A percentile compares a stretch with the other conserved stretches of the same genome.
These are phyloP conservation scores for Prietella phreatophila DNA, from an alignment of 2,113 vertebrate species.

Conservation along the genomic window DNA sequence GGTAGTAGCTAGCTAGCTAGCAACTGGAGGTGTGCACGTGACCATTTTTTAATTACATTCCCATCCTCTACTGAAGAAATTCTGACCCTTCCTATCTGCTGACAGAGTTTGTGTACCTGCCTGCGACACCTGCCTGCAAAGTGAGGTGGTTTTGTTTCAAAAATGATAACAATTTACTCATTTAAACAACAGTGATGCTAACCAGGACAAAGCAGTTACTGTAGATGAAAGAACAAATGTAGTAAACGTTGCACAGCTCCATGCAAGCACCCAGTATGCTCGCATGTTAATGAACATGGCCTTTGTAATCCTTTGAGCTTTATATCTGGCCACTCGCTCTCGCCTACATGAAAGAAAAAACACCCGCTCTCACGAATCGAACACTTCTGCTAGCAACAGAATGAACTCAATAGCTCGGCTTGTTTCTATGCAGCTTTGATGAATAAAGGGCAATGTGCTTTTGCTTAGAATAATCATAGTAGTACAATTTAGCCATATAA, in stretches of 20 bases:
- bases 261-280: too few relatives aligned
- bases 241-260: not conserved
- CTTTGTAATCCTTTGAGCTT: not conserved
- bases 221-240: not conserved
- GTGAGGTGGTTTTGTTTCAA: not conserved
- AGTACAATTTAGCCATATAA: not conserved
- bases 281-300: not conserved
- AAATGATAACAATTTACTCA: not conserved
- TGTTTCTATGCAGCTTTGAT: slow-evolving; percentile 14
- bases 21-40: not conserved
- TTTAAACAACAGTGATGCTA: not conserved
- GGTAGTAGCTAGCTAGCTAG: not conserved
- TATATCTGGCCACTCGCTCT: not conserved
- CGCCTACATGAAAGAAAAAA: slow-evolving; percentile 1
- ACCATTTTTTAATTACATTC: not conserved
- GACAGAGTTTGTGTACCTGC: not conserved
- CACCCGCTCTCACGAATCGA: slow-evolving; percentile 5
- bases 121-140: not conserved
- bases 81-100: too few relatives aligned
- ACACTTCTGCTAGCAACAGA: slow-evolving; percentile 2
- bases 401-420: not conserved
- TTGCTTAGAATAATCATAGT: not conserved
- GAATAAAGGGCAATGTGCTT: not conserved
- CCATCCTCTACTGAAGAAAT: not conserved
- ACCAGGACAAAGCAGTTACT: not conserved